Evolutionary conservation across 2,797 vertebrate genomes (phyloP).

Genomic region (Buceros bicornis): DNA sequence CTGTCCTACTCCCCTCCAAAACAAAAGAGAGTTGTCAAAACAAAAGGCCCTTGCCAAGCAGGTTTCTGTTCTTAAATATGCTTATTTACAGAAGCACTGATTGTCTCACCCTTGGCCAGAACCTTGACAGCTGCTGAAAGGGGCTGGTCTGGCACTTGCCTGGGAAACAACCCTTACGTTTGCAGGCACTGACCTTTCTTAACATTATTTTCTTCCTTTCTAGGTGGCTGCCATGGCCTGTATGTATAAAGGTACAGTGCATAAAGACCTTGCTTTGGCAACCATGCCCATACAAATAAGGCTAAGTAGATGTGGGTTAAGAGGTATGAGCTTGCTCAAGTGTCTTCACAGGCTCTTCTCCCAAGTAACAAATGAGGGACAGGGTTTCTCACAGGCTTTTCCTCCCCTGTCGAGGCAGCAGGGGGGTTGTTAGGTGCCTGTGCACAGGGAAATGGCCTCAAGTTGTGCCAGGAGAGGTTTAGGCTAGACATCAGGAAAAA

Average conservation of each 20-base stretch:
- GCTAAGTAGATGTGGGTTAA: accelerated
- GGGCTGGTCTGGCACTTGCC: neutral
- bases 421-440: too few species aligned
- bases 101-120: too few species aligned
- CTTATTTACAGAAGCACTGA: too few species aligned
- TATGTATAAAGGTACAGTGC: accelerated
- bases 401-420: too few species aligned
- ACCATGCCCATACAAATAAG: accelerated
- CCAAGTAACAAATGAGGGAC: neutral
- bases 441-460: neutral
- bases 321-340: accelerated
- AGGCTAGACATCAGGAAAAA: neutral
- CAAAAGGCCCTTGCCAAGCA: too few species aligned
- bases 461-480: neutral
- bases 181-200: neutral
- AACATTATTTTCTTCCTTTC: accelerated
- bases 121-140: neutral
- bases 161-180: neutral
- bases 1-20: too few species aligned
- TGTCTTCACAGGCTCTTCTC: neutral
- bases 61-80: too few species aligned
- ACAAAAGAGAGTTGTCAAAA: too few species aligned
- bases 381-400: too few species aligned
- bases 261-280: neutral
- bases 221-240: neutral